Conservation (phyloP, 2,113 vertebrate genomes). For the Pantherophis guttatus region DNA sequence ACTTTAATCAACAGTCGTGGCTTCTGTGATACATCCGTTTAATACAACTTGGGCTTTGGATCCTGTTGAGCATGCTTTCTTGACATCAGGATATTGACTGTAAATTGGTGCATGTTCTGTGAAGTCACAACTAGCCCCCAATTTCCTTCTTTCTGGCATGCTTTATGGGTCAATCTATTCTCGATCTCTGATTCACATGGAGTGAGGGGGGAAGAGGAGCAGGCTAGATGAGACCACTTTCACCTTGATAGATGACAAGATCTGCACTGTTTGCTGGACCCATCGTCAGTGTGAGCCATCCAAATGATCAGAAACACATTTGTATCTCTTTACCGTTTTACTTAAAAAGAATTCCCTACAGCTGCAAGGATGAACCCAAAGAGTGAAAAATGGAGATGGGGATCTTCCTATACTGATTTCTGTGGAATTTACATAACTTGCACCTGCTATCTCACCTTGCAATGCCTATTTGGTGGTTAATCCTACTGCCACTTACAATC, state of each 20-base stretch:
- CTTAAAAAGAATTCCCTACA: neutral
- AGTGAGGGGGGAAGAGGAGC: neutral
- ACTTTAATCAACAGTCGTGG: neutral
- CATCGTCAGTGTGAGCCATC: neutral
- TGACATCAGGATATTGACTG: neutral
- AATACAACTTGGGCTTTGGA: neutral
- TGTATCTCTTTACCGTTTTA: neutral
- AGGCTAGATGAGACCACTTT: neutral
- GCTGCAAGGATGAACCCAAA: neutral
- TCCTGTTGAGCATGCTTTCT: neutral
- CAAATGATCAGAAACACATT: neutral
- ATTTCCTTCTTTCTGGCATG: neutral
- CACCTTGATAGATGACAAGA: neutral
- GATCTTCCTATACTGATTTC: neutral
- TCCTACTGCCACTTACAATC: neutral
- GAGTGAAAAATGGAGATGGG: neutral
- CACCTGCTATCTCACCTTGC: neutral
- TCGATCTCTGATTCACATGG: neutral
- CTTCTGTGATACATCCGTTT: neutral
- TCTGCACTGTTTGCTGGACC: neutral
- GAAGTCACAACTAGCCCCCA: conserved; percentile 2
- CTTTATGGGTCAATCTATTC: no score
- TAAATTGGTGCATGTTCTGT: neutral
- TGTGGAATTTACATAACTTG: neutral
- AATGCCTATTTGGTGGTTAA: neutral